Evolutionary conservation across 2,888 invertebrate species (phyloP), one percentile per base, ranked within the genome.

Genomic region (Amiota mariae): DNA sequence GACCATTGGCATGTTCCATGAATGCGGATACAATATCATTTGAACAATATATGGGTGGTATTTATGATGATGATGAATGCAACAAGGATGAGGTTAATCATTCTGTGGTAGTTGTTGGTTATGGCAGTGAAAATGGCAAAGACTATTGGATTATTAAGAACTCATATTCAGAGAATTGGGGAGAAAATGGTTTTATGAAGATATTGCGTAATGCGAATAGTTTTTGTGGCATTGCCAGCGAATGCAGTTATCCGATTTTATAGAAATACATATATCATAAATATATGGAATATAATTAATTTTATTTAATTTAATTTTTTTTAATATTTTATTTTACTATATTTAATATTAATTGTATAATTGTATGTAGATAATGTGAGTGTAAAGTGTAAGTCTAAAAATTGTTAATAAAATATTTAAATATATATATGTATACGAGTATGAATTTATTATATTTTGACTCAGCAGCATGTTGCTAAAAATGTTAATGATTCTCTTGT

Each of bases 131-230:
- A 68, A 85, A 86, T 72, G 89, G 89, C 0, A 81, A 84, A 3
- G 90, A 89, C 70, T 89, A 87, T 79, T 89, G 89, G 89, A 86
- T 89, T 48, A 75, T 89, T 11, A 89, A 89, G 75, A 89, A 89
- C 72, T 89, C 89, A 0, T 89, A 88, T 74, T 89, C 89, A 0
- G 79, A 87, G 36, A 88, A 89, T 73, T 90, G 90, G 90, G 90
- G 90, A 13, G 90, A 90, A 72, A 79, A 80, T 59, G 90, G 90
- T 47, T 90, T 87, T 70, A 88, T 90, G 82, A 86, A 85, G 24
- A 36, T 90, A 2, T 79, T 84, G 4, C 83, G 90, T 8, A 89
- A 89, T 79, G 79, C 78, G 3, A 82, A 86, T 61, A 86, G 86
- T 74, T 89, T 87, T 76, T 90, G 90, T 71, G 89, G 89, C 66